Percentiles rank a stretch among this genome's conserved stretches.
Conservation (phyloP, 2,797 vertebrate genomes). For the Microchirus variegatus region DNA sequence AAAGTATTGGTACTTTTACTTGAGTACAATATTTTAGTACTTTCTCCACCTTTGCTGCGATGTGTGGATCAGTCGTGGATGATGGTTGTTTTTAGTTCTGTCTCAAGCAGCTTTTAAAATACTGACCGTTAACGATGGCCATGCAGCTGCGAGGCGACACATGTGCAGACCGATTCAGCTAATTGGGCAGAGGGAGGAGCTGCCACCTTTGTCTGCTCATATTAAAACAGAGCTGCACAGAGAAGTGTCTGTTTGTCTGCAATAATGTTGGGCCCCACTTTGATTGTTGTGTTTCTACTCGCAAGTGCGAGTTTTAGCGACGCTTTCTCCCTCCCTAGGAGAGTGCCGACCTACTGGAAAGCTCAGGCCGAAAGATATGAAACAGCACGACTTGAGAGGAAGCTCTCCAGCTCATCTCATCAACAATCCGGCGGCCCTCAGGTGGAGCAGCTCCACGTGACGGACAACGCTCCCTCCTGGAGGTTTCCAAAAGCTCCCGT, state of each 20-base stretch:
- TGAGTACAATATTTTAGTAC: no score
- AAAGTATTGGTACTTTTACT: no score
- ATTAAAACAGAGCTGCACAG: conserved; percentile 76
- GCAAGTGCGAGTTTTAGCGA: conserved; percentile 16
- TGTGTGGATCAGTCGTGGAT: no score
- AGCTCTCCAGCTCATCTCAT: conserved; percentile 14
- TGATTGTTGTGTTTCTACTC: conserved; percentile 21
- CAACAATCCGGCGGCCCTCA: not conserved
- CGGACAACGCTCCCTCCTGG: conserved; percentile 11
- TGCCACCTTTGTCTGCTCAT: conserved; percentile 2
- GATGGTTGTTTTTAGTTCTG: no score
- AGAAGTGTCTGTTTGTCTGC: not conserved
- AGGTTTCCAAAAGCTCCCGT: conserved; percentile 39
- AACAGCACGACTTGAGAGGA: conserved; percentile 20
- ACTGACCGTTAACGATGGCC: conserved; percentile 1
- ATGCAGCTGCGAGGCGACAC: conserved; percentile 42
- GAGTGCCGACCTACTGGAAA: not conserved
- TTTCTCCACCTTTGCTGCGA: no score
- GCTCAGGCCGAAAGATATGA: not conserved
- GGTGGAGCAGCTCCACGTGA: not conserved
- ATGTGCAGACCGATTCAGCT: conserved; percentile 24
- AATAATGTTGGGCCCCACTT: conserved; percentile 27
- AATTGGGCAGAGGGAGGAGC: conserved; percentile 31
- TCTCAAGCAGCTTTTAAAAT: not conserved
- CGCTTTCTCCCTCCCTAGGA: not conserved